phyloP scores from a whole-genome alignment of 2,888 invertebrate genomes.

The Sinodicranocentrus sp. region DNA sequence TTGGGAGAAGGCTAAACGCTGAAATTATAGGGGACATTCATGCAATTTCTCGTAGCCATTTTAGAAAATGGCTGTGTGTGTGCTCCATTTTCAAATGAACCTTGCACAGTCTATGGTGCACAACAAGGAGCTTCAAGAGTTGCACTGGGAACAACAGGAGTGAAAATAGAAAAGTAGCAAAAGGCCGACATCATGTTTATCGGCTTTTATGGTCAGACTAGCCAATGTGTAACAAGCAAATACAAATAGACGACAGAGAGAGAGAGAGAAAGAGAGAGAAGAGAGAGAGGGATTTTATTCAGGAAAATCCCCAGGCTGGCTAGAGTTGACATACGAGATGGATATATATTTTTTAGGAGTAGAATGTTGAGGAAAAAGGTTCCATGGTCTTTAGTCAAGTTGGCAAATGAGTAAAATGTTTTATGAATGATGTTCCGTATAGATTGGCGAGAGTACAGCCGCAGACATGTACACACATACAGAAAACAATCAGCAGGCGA shows the following conservation, averaged over 20 bases:
- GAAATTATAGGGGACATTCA: constrained; percentile 44
- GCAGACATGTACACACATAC: background rate
- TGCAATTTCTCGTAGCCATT: constrained; percentile 38
- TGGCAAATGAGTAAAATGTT: constrained; percentile 14
- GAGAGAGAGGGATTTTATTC: constrained; percentile 15
- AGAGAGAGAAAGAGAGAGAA: no score
- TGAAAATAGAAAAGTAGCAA: background rate
- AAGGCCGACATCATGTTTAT: constrained; percentile 26
- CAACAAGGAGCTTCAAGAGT: background rate
- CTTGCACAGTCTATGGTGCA: background rate
- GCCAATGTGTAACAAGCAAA: constrained; percentile 35
- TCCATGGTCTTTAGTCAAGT: background rate
- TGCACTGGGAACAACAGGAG: background rate
- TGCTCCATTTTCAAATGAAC: constrained; percentile 44
- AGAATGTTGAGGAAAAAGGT: no score
- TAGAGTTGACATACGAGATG: background rate
- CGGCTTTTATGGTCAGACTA: constrained; percentile 40
- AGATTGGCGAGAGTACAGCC: background rate
- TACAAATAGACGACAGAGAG: constrained; percentile 15
- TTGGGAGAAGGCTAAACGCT: background rate
- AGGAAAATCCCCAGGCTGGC: background rate
- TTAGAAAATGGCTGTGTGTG: constrained; percentile 17
- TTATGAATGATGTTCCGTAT: background rate
- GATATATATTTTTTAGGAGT: no score
- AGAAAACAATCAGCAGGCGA: constrained; percentile 16